Percentiles rank a stretch among this genome's conserved stretches.
Conservation (phyloP, 64 coral and sea anemone species). For the Montipora foliosa region DNA sequence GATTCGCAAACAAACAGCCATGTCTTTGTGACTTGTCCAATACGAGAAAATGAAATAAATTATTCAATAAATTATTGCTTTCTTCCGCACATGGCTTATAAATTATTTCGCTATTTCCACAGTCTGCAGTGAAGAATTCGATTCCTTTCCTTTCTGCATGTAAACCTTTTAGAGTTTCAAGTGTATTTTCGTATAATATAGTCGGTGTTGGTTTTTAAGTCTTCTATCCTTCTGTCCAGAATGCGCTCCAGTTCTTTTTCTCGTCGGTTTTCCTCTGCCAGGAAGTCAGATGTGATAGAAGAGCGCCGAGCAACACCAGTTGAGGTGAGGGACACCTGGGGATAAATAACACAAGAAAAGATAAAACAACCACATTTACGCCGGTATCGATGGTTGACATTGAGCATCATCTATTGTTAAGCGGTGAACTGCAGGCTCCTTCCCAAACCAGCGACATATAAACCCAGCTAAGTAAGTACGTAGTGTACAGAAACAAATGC, state of each 20-base stretch:
- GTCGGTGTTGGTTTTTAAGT: constrained; percentile 84
- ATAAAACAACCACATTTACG: no score
- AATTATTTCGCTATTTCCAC: background rate
- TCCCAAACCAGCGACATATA: no score
- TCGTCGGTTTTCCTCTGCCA: constrained; percentile 85
- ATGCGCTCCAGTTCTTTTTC: constrained; percentile 91
- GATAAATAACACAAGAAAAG: background rate
- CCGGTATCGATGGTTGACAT: background rate
- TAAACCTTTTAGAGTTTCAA: background rate
- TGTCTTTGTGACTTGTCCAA: no score
- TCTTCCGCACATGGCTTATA: constrained; percentile 2
- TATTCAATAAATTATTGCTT: background rate
- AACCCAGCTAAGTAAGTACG: no score
- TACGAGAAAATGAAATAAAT: background rate
- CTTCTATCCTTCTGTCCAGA: constrained; percentile 83
- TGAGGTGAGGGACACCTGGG: constrained; percentile 1
- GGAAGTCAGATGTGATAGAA: constrained; percentile 87
- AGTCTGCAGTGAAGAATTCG: background rate
- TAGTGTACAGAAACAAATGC: no score
- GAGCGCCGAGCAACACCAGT: constrained; percentile 56
- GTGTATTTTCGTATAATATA: constrained; percentile 88
- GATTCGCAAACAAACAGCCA: no score
- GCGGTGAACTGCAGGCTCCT: no score
- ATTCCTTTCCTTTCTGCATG: background rate
- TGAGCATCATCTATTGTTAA: no score